Evolutionary conservation across 2,797 vertebrate species (phyloP), one percentile per base, ranked within the genome.

Genomic region (Fistularia commersonii): DNA sequence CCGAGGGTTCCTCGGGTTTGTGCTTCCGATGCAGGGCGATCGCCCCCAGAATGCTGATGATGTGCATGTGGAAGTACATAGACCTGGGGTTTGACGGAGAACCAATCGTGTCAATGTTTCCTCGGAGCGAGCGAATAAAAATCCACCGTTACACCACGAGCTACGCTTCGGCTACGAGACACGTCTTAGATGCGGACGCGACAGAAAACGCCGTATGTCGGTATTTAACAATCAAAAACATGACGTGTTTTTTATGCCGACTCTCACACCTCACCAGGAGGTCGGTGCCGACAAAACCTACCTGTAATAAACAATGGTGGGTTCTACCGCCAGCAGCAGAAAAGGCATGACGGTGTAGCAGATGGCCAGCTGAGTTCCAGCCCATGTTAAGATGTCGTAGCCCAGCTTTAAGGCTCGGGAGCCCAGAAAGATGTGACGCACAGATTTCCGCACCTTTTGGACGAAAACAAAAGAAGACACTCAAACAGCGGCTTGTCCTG

Each of bases 11-110:
- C 58, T 66, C 69, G 74, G 89, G 80, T 84, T 86, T 92, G 71
- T 72, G 53, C 49, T 76, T 82, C 55, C 10, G 31, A 32, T 88
- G 91, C 64, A 96, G 83, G 53, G 86, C 56, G 1, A 95, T 69
- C 55, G 90, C 86, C 44, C 88, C 85, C 88, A 98, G 86, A 86
- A 97, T 84, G 80, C 94, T 92, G 78, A 94, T 69, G 78, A 98
- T 85, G 79, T 99, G 95, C 75, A 95, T 84, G 57, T 94, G 90
- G 78, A 96, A 98, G 85, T 93, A 98, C 90, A 99, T 88, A 1
- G 96, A 99, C 82, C 97, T 98, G 47, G 44, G 58, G 4, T 23
- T 23, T 23, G 23, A 47, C 47, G 51, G 40, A 71, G 10, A 4
- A 33, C 9, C 10, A 8, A 8, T 11, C 1, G 11, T n/a, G 31